A percentile compares a stretch with the other conserved stretches of the same genome.
Evolutionary conservation across 2,888 invertebrate species (phyloP).

Genomic region (Lordiphosa fenestrarum): DNA sequence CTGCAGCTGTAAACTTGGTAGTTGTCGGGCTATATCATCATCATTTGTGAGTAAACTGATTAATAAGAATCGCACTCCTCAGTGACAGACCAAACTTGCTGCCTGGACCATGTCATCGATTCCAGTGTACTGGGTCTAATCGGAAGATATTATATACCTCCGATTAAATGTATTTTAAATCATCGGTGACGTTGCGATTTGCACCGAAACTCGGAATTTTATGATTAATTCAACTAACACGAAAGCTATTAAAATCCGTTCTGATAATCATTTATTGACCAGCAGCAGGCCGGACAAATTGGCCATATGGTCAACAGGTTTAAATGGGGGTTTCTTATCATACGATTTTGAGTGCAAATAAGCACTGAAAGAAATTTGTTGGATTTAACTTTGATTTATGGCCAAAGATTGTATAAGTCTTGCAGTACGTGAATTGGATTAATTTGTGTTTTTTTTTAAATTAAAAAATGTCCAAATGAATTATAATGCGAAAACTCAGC

Average conservation of each 20-base stretch:
- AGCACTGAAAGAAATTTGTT: conserved; percentile 42
- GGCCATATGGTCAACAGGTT: conserved; percentile 61
- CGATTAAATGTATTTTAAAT: conserved; percentile 8
- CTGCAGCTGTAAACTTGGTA: conserved; percentile 70
- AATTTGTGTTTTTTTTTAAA: too few species aligned
- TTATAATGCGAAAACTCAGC: too few species aligned
- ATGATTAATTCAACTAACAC: conserved; percentile 41
- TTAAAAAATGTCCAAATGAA: too few species aligned
- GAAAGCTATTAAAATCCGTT: conserved; percentile 47
- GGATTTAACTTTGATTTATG: too few species aligned
- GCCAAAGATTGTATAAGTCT: too few species aligned
- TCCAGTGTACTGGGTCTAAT: conserved; percentile 52
- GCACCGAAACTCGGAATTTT: conserved; percentile 56
- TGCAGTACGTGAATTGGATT: too few species aligned
- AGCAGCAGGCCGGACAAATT: conserved; percentile 34
- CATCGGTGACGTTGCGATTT: conserved; percentile 57
- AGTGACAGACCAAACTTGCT: conserved; percentile 47
- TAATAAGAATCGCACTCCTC: conserved; percentile 45
- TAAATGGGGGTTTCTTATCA: conserved; percentile 18
- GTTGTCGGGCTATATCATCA: conserved; percentile 35
- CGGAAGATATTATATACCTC: conserved; percentile 11
- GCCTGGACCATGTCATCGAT: conserved; percentile 49
- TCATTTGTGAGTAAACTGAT: conserved; percentile 33
- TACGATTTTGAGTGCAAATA: conserved; percentile 45
- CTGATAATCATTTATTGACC: conserved; percentile 59